Conservation (phyloP, 1,140 invertebrate species). For the Dryas iulia region DNA sequence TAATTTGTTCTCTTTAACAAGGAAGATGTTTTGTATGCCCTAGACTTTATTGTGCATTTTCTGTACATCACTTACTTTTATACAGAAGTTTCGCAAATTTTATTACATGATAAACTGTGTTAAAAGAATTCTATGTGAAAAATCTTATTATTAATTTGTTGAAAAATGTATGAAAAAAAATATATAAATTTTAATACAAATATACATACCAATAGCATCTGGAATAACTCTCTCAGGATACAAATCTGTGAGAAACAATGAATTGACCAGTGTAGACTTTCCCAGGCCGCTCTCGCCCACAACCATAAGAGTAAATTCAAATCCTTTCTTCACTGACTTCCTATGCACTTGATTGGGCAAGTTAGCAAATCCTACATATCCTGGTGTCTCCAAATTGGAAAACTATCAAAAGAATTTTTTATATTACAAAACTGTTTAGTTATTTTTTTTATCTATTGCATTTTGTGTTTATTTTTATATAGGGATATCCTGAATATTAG, state of each 20-base stretch:
- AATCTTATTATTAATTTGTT: too few species aligned
- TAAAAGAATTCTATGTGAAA: too few species aligned
- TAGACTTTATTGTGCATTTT: too few species aligned
- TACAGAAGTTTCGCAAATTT: too few species aligned
- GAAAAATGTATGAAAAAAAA: neutral
- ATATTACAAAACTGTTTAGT: neutral
- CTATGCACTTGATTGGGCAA: constrained; percentile 97
- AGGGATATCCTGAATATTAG: too few species aligned
- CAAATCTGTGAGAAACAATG: constrained; percentile 97
- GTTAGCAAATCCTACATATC: constrained; percentile 96
- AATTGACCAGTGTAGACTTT: constrained; percentile 99
- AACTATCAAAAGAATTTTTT: constrained; percentile 81
- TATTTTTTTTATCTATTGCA: neutral
- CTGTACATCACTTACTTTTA: too few species aligned
- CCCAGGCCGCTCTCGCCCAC: constrained; percentile 98
- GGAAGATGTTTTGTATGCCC: too few species aligned
- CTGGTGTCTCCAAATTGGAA: constrained; percentile 89
- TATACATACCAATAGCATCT: constrained; percentile 88
- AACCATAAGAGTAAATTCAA: constrained; percentile 99
- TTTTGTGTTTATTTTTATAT: too few species aligned
- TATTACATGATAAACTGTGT: too few species aligned
- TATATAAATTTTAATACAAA: too few species aligned
- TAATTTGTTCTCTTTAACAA: too few species aligned
- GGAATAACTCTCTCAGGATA: constrained; percentile 94
- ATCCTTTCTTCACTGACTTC: constrained; percentile 98